phyloP scores from a whole-genome alignment of 2,797 vertebrate species.

The Hemitrygon akajei region DNA sequence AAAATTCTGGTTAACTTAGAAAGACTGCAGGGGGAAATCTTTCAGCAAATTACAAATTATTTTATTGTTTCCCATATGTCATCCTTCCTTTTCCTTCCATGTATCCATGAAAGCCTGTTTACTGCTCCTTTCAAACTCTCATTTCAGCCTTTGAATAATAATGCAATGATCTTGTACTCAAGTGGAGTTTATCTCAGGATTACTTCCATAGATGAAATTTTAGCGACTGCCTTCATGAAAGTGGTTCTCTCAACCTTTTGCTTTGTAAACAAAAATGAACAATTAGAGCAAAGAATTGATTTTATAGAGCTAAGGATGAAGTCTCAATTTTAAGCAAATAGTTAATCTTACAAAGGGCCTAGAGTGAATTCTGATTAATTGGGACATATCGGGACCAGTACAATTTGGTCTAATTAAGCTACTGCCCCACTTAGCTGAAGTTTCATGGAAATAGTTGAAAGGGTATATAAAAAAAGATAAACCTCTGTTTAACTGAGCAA shows the following conservation, averaged over 20 bases:
- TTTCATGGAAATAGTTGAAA: too few relatives aligned
- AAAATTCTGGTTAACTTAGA: not conserved
- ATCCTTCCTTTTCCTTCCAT: not conserved
- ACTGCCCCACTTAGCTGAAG: too few relatives aligned
- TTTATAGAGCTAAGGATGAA: not conserved
- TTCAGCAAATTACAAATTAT: not conserved
- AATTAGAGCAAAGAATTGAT: not conserved
- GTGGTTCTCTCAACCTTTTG: not conserved
- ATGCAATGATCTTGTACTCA: not conserved
- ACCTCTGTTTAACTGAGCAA: too few relatives aligned
- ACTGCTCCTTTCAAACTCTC: not conserved
- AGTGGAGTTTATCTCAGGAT: not conserved
- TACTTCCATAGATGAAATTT: not conserved
- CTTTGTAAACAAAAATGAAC: not conserved
- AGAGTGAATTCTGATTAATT: too few relatives aligned
- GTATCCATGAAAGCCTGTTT: not conserved
- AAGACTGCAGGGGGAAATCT: not conserved
- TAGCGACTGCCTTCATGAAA: not conserved
- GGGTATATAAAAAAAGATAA: too few relatives aligned
- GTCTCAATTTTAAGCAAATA: not conserved
- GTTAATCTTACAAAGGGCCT: not conserved
- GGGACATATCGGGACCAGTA: too few relatives aligned
- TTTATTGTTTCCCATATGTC: not conserved
- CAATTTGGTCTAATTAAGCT: too few relatives aligned
- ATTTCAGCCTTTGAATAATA: not conserved